These are phyloP conservation scores for Apamea epomidion DNA, from an alignment of 2,888 invertebrate genomes.

Conservation along the genomic window DNA sequence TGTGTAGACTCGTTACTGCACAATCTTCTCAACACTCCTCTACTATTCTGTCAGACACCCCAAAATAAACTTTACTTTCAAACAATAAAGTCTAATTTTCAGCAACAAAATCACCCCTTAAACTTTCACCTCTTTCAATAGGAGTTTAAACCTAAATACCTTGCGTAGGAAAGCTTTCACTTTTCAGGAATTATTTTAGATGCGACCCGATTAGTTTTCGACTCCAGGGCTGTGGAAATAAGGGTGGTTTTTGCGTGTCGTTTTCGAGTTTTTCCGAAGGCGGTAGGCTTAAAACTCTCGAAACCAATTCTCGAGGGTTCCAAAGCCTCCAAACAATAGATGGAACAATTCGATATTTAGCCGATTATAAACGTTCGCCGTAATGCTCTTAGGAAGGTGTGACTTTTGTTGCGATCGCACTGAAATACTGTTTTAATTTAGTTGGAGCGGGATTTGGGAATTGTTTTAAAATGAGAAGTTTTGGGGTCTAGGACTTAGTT, in stretches of 20 bases:
- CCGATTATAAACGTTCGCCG: slow-evolving; percentile 87
- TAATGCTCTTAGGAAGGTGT: slow-evolving; percentile 89
- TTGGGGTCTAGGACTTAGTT: slow-evolving; percentile 7
- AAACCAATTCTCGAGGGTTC: slow-evolving; percentile 87
- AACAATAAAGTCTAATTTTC: slow-evolving; percentile 72
- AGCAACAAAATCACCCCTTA: slow-evolving; percentile 72
- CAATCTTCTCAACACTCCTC: slow-evolving; percentile 86
- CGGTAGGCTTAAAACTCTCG: slow-evolving; percentile 89
- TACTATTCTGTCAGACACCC: slow-evolving; percentile 60
- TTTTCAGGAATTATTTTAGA: slow-evolving; percentile 89
- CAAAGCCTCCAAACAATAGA: slow-evolving; percentile 88
- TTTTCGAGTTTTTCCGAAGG: slow-evolving; percentile 82
- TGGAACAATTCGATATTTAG: slow-evolving; percentile 90
- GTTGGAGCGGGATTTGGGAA: slow-evolving; percentile 38
- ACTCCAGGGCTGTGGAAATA: slow-evolving; percentile 71
- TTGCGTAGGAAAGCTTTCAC: slow-evolving; percentile 90
- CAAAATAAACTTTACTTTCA: slow-evolving; percentile 73
- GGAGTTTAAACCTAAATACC: slow-evolving; percentile 90
- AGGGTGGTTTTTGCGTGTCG: slow-evolving; percentile 71
- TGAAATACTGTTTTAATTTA: slow-evolving; percentile 65
- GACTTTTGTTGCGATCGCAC: slow-evolving; percentile 81
- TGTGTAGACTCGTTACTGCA: slow-evolving; percentile 88
- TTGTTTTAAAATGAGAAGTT: slow-evolving; percentile 42
- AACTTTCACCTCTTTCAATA: slow-evolving; percentile 91
- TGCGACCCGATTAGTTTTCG: slow-evolving; percentile 69